Conservation (phyloP, 1,140 invertebrate species). For the Caenorhabditis briggsae region DNA sequence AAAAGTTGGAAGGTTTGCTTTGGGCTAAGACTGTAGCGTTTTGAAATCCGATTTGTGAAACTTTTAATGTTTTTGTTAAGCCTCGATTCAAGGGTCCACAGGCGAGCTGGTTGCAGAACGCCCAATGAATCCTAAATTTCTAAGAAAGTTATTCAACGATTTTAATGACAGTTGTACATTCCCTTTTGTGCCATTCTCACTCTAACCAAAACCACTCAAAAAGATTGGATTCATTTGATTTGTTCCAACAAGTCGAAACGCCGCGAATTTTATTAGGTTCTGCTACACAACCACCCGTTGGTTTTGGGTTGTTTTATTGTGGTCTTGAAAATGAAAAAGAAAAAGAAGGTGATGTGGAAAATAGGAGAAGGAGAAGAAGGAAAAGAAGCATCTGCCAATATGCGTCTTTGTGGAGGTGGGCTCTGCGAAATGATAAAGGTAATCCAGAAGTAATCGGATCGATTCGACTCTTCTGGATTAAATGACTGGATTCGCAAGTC, state of each 20-base stretch:
- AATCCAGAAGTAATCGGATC: slow-evolving; percentile 14
- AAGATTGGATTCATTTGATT: slow-evolving; percentile 24
- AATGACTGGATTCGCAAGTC: background rate
- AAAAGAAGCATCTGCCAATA: background rate
- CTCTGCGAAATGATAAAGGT: background rate
- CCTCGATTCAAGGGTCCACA: too few species aligned
- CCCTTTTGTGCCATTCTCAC: too few species aligned
- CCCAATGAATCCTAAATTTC: too few species aligned
- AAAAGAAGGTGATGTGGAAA: background rate
- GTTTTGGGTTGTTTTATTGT: background rate
- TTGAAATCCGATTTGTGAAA: too few species aligned
- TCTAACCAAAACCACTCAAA: background rate
- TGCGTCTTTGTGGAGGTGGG: background rate
- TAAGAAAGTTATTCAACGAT: too few species aligned
- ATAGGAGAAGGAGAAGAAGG: background rate
- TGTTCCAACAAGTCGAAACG: slow-evolving; percentile 4
- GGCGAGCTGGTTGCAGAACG: too few species aligned
- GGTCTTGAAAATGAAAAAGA: background rate
- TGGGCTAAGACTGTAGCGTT: too few species aligned
- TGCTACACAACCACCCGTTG: background rate
- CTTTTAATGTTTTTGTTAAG: too few species aligned
- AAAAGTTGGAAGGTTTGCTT: too few species aligned
- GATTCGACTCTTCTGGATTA: background rate
- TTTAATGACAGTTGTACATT: too few species aligned
- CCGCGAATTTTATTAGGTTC: background rate